Evolutionary conservation across 2,888 invertebrate species (phyloP), one percentile per base, ranked within the genome.

Genomic region (Acleris literana): DNA sequence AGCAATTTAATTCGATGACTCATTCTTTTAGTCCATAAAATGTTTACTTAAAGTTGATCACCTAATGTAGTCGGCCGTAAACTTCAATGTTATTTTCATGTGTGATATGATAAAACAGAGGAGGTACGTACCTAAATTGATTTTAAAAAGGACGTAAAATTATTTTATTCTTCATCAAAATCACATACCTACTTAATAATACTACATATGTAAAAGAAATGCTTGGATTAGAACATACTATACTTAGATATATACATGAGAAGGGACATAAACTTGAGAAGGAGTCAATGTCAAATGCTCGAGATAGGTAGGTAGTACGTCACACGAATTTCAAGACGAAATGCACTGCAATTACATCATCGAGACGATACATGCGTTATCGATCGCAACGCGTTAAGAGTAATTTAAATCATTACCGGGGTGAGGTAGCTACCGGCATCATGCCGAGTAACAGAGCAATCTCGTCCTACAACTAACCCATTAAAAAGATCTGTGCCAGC

Each of bases 1-100:
- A 85, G 81, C 83, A 83, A 88, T 89, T 87, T 87, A 87, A 84
- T 83, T 75, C 75, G 81, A 84, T 90, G 90, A 90, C 76, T 90
- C 90, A 90, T 80, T 76, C 76, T 79, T 76, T 77, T 79, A 78
- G 75, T 76, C 78, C 75, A 79, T 83, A 82, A 82, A 82, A 80
- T 81, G 76, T 80, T 66, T 69, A 66, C 62, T 57, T 66, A 66
- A 46, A 57, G 57, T 57, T 51, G 51, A 51, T 29, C 56, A 57
- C 48, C 33, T 22, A 39, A 39, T 13, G 22, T 56, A 25, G 44
- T 56, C 43, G 51, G 29, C 29, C 29, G 29, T 56, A 51, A 65
- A 60, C 44, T 51, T 44, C 51, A 46, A 51, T 61, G 17, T 64
- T 51, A 43, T 65, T 60, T 55, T 51, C 1, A 13, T 39, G 39